A percentile compares a stretch with the other conserved stretches of the same genome.
Conservation (phyloP, 2,113 vertebrate genomes). For the Ameiurus melas region DNA sequence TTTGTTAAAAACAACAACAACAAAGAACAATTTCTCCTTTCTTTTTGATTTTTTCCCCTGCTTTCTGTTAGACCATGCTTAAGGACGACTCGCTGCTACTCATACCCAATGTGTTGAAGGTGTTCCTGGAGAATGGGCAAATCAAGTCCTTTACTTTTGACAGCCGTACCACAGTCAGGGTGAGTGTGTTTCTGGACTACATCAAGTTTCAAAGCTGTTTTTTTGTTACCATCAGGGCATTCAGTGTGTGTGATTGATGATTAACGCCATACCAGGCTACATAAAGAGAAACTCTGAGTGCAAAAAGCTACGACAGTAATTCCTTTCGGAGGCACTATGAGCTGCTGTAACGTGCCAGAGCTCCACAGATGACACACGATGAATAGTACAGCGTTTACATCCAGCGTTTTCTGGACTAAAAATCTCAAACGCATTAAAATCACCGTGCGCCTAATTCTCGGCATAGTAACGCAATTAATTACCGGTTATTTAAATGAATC, state of each 20-base stretch:
- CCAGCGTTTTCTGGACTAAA: constrained; percentile 1
- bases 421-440: constrained; percentile 15
- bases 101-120: constrained; percentile 97
- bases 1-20: not conserved
- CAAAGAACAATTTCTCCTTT: not conserved
- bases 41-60: constrained; percentile 13
- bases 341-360: not conserved
- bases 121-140: constrained; percentile 98
- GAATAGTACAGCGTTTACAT: constrained; percentile 21
- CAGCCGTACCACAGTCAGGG: constrained; percentile 96
- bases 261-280: not conserved
- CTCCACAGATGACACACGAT: constrained; percentile 17
- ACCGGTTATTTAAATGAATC: constrained; percentile 31
- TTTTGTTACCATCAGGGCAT: not conserved
- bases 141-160: constrained; percentile 99
- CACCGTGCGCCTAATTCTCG: not conserved
- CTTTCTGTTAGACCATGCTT: constrained; percentile 88
- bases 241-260: constrained; percentile 1
- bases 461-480: constrained; percentile 30
- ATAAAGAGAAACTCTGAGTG: not conserved
- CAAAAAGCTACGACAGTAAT: not conserved
- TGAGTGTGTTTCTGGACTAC: constrained; percentile 55
- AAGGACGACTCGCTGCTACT: constrained; percentile 97
- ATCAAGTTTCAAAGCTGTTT: not conserved
- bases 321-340: not conserved